Evolutionary conservation across 2,888 invertebrate species (phyloP).

Genomic region (Clitarchus hookeri): DNA sequence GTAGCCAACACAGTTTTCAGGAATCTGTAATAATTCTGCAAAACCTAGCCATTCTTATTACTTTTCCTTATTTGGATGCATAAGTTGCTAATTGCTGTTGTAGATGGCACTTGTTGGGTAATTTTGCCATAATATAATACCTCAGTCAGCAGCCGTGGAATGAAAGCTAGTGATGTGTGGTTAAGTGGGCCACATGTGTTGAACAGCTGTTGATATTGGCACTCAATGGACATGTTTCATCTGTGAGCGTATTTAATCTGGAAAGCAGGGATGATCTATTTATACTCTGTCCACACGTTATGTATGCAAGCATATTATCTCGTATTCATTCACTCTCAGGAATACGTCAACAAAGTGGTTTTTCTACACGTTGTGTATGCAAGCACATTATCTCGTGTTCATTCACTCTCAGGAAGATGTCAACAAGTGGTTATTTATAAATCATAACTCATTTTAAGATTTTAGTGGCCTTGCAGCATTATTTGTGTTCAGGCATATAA

Average conservation of each 20-base stretch:
- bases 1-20: no score
- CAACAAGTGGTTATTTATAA: background rate
- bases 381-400: no score
- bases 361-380: no score
- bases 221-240: background rate
- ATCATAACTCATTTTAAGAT: background rate
- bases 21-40: no score
- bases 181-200: background rate
- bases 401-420: background rate
- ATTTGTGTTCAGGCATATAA: background rate
- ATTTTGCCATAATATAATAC: no score
- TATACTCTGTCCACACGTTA: background rate
- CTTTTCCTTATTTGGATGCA: no score
- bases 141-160: no score
- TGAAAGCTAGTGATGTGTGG: background rate
- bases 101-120: no score
- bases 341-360: no score
- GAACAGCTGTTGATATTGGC: background rate
- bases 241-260: background rate
- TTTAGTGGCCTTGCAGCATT: background rate
- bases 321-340: background rate
- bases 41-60: no score
- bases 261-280: background rate
- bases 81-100: no score
- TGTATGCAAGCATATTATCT: no score